Evolutionary conservation across 2,888 invertebrate species (phyloP).

Genomic region (Congeria kusceri): DNA sequence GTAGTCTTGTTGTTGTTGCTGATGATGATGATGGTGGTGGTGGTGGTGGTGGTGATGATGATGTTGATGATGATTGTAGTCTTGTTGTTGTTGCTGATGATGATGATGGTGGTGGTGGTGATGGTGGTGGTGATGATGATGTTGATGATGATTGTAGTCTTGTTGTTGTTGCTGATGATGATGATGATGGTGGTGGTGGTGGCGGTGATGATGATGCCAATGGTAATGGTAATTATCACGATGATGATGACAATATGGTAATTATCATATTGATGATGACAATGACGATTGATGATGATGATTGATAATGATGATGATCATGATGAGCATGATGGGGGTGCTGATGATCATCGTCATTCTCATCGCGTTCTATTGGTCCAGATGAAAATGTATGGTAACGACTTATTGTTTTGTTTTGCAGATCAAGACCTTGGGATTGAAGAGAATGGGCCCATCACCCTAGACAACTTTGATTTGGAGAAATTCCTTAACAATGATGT

Average conservation of each 20-base stretch:
- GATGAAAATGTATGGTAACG: neutral
- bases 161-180: neutral
- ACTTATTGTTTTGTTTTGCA: slow-evolving; percentile 24
- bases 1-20: neutral
- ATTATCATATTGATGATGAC: neutral
- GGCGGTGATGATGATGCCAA: slow-evolving; percentile 2
- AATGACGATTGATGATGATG: no score
- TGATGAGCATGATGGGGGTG: no score
- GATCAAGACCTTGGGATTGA: slow-evolving; percentile 60
- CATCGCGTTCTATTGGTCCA: neutral
- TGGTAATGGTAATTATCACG: neutral
- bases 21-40: neutral
- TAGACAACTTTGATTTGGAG: slow-evolving; percentile 57
- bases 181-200: slow-evolving; percentile 6
- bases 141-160: neutral
- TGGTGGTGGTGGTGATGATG: neutral
- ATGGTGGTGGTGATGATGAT: neutral
- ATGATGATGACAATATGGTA: slow-evolving; percentile 6
- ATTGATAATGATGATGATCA: no score
- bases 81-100: no score
- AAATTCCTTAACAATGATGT: slow-evolving; percentile 60
- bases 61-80: neutral
- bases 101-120: slow-evolving; percentile 1
- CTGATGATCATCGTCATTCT: no score
- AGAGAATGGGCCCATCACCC: slow-evolving; percentile 44